Evolutionary conservation across 2,888 invertebrate genomes (phyloP).

Genomic region (Sylvicola cinctus): DNA sequence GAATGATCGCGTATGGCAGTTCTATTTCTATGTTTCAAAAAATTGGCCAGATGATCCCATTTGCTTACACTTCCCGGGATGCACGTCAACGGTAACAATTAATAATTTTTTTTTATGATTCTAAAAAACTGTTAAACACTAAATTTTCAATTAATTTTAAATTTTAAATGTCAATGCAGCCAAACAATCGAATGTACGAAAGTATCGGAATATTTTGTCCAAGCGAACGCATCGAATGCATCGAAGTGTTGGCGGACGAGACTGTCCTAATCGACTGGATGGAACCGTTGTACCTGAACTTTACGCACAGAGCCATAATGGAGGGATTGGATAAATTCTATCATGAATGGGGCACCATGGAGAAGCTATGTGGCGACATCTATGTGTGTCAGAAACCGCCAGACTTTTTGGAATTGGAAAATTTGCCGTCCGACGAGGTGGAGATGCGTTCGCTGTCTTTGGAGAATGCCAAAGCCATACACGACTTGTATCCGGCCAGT

Average conservation of each 20-base stretch:
- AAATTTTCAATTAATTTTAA: background rate
- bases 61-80: conserved; percentile 72
- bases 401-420: conserved; percentile 33
- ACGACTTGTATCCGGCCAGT: conserved; percentile 72
- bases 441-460: conserved; percentile 54
- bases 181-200: conserved; percentile 58
- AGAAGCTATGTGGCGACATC: conserved; percentile 61
- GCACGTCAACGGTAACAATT: conserved; percentile 58
- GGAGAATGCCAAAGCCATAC: conserved; percentile 61
- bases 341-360: conserved; percentile 35
- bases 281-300: conserved; percentile 66
- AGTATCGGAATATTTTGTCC: conserved; percentile 75
- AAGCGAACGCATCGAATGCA: conserved; percentile 46
- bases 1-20: conserved; percentile 75
- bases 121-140: background rate
- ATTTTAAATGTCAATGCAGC: conserved; percentile 30
- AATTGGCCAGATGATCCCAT: conserved; percentile 72
- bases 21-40: conserved; percentile 76
- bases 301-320: conserved; percentile 63
- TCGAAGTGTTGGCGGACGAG: conserved; percentile 52
- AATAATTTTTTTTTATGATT: conserved; percentile 1
- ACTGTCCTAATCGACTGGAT: conserved; percentile 61
- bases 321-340: conserved; percentile 57
- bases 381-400: conserved; percentile 50
- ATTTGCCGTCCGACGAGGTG: conserved; percentile 40